A percentile compares a stretch with the other conserved stretches of the same genome.
phyloP scores from a whole-genome alignment of 2,797 vertebrate genomes.

The Myoxocephalus aenaeus region DNA sequence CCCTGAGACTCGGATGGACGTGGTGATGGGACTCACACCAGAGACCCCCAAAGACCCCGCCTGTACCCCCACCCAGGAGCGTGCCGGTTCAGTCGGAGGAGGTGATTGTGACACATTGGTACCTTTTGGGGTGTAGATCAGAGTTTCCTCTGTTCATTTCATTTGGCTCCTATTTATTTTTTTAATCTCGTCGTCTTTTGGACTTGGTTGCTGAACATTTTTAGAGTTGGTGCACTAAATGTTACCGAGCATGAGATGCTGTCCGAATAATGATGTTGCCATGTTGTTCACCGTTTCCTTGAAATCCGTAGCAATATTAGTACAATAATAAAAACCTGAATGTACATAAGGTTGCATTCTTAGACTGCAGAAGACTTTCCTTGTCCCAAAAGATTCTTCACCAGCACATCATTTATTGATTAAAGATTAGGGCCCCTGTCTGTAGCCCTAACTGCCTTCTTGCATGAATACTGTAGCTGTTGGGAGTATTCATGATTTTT shows the following conservation, averaged over 20 bases:
- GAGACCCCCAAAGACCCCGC: slow-evolving; percentile 16
- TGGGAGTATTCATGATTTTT: too few relatives aligned
- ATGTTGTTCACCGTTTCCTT: background rate
- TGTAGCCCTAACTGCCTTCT: too few relatives aligned
- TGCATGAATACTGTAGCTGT: too few relatives aligned
- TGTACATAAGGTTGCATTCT: background rate
- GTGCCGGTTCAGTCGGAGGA: slow-evolving; percentile 19
- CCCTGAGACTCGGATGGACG: slow-evolving; percentile 48
- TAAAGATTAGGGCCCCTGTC: too few relatives aligned
- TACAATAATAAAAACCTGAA: background rate
- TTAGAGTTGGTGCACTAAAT: background rate
- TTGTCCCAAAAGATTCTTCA: too few relatives aligned
- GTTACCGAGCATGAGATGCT: background rate
- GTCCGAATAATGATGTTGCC: background rate
- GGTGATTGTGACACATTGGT: background rate
- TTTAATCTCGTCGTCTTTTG: too few relatives aligned
- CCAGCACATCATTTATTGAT: too few relatives aligned
- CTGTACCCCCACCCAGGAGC: slow-evolving; percentile 52
- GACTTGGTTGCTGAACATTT: background rate
- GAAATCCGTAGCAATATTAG: background rate
- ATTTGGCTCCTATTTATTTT: too few relatives aligned
- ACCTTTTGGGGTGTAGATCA: background rate
- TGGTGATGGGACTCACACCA: slow-evolving; percentile 59
- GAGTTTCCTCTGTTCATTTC: too few relatives aligned
- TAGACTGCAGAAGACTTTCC: background rate